These are phyloP conservation scores for Mus caroli DNA, from an alignment of 2,797 vertebrate species.

Conservation along the genomic window DNA sequence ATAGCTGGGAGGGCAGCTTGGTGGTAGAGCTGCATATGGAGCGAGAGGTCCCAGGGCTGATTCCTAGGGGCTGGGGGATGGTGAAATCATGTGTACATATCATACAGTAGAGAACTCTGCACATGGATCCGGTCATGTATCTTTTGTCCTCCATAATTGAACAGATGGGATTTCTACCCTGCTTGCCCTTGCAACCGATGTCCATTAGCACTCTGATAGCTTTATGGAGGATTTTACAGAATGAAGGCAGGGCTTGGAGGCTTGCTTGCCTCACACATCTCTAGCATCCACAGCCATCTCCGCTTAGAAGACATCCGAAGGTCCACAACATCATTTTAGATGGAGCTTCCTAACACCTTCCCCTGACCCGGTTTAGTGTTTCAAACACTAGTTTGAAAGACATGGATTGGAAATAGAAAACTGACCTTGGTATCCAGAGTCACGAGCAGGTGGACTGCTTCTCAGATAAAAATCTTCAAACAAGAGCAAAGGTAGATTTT, in stretches of 20 bases:
- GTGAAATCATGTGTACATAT: fast-evolving
- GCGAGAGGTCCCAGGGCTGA: not conserved
- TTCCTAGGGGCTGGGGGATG: not conserved
- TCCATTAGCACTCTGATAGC: not conserved
- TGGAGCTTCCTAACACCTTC: not conserved
- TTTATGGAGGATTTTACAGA: not conserved
- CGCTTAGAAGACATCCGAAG: not conserved
- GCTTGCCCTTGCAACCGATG: not conserved
- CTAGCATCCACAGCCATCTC: not conserved
- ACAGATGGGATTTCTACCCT: not conserved
- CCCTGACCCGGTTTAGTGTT: not conserved
- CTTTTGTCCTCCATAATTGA: not conserved
- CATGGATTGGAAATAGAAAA: not conserved
- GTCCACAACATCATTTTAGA: not conserved
- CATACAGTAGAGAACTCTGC: not conserved
- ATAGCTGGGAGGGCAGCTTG: not conserved
- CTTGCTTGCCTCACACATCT: not conserved
- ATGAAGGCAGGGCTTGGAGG: not conserved
- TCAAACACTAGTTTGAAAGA: conserved; percentile 3
- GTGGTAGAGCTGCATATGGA: not conserved
- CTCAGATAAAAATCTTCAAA: conserved; percentile 53
- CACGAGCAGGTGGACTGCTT: not conserved
- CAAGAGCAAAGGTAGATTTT: not conserved
- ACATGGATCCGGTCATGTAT: fast-evolving
- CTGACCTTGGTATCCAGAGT: not conserved